These are phyloP conservation scores for Protodeltote pygarga DNA, from an alignment of 2,888 invertebrate species.

Conservation along the genomic window DNA sequence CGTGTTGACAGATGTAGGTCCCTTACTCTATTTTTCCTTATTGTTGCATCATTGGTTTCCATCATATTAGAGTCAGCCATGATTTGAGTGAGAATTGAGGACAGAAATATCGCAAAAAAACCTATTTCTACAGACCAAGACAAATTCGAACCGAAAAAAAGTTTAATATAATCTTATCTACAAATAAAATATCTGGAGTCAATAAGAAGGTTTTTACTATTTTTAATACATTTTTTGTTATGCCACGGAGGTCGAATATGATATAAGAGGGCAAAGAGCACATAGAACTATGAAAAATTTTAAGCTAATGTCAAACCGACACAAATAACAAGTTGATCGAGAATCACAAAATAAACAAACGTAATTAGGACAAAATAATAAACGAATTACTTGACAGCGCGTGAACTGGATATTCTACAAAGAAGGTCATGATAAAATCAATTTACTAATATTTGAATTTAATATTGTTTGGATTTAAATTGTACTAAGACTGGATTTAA, in stretches of 20 bases:
- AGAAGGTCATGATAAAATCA: conserved; percentile 10
- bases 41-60: too few species aligned
- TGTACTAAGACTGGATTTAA: too few species aligned
- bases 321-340: conserved; percentile 1
- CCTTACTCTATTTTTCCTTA: too few species aligned
- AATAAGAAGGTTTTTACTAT: neutral
- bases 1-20: too few species aligned
- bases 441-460: neutral
- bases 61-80: too few species aligned
- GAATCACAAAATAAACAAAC: conserved; percentile 25
- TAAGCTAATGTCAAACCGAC: conserved; percentile 20
- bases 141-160: too few species aligned
- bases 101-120: too few species aligned
- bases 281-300: conserved; percentile 10
- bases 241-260: conserved; percentile 15
- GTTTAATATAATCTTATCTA: too few species aligned
- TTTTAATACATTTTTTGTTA: neutral
- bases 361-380: conserved; percentile 14
- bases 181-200: too few species aligned
- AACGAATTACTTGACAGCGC: neutral
- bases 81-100: too few species aligned
- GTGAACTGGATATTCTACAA: conserved; percentile 3
- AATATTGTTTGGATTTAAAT: too few species aligned
- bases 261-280: conserved; percentile 17
- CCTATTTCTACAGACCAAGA: too few species aligned